phyloP scores from a whole-genome alignment of 2,797 vertebrate genomes.

The Toxotes lorentzi region DNA sequence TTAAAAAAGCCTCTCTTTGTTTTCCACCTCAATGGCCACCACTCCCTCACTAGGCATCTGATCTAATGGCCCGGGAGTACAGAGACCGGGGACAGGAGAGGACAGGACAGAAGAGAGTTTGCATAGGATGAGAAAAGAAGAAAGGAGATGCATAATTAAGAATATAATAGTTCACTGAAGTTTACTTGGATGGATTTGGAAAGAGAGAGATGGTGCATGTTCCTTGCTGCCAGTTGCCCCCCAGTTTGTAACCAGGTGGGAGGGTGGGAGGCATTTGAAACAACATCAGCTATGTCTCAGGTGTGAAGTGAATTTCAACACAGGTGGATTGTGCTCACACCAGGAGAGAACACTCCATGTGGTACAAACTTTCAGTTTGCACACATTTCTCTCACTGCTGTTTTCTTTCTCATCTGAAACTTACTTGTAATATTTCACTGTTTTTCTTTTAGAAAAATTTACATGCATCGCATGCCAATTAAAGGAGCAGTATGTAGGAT shows the following conservation, averaged over 20 bases:
- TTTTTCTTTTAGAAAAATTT: background rate
- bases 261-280: constrained; percentile 46
- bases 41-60: constrained; percentile 42
- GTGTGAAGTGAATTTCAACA: constrained; percentile 68
- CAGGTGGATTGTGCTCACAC: constrained; percentile 42
- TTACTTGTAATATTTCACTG: background rate
- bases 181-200: constrained; percentile 36
- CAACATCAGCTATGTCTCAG: constrained; percentile 54
- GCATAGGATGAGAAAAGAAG: constrained; percentile 7
- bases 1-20: constrained; percentile 54
- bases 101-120: constrained; percentile 14
- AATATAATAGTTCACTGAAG: constrained; percentile 32
- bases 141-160: constrained; percentile 16
- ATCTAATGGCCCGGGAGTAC: constrained; percentile 54
- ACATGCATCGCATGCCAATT: no score
- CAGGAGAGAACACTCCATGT: constrained; percentile 35
- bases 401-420: constrained; percentile 12
- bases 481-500: no score
- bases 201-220: constrained; percentile 23
- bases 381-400: constrained; percentile 39
- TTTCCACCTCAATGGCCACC: constrained; percentile 52
- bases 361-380: constrained; percentile 33
- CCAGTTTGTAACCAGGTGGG: constrained; percentile 41
- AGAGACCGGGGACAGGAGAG: constrained; percentile 13
- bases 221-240: constrained; percentile 59